A percentile compares a stretch with the other conserved stretches of the same genome.
Conservation (phyloP, 2,888 invertebrate genomes). For the Sceliomorpha sp. region DNA sequence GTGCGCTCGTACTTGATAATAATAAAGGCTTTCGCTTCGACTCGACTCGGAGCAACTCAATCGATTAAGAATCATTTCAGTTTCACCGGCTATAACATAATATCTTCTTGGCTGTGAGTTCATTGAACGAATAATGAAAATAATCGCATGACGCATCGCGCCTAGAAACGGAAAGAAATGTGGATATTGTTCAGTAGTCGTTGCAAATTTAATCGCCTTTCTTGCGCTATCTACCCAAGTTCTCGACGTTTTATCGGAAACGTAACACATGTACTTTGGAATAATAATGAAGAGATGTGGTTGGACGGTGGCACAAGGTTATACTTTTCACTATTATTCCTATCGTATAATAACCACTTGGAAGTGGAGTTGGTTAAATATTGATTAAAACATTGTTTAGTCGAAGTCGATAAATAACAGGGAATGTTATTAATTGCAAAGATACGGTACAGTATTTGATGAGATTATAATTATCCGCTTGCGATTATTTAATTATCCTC, state of each 20-base stretch:
- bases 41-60: slow-evolving; percentile 13
- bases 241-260: slow-evolving; percentile 3
- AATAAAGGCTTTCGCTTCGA: slow-evolving; percentile 3
- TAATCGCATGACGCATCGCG: slow-evolving; percentile 52
- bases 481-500: no score
- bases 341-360: not conserved
- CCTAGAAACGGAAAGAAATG: slow-evolving; percentile 32
- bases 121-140: slow-evolving; percentile 57
- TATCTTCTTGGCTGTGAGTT: slow-evolving; percentile 21
- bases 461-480: no score
- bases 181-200: slow-evolving; percentile 6
- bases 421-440: no score
- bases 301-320: not conserved
- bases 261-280: not conserved
- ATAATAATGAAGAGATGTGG: not conserved
- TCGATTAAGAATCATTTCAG: slow-evolving; percentile 46
- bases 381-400: no score
- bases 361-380: no score
- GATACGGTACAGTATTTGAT: no score
- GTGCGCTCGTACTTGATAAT: not conserved
- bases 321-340: no score
- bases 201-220: slow-evolving; percentile 29
- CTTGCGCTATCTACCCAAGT: slow-evolving; percentile 10
- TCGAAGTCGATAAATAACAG: no score
- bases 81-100: slow-evolving; percentile 20